phyloP scores from a whole-genome alignment of 2,113 vertebrate genomes.

The Pogona vitticeps region DNA sequence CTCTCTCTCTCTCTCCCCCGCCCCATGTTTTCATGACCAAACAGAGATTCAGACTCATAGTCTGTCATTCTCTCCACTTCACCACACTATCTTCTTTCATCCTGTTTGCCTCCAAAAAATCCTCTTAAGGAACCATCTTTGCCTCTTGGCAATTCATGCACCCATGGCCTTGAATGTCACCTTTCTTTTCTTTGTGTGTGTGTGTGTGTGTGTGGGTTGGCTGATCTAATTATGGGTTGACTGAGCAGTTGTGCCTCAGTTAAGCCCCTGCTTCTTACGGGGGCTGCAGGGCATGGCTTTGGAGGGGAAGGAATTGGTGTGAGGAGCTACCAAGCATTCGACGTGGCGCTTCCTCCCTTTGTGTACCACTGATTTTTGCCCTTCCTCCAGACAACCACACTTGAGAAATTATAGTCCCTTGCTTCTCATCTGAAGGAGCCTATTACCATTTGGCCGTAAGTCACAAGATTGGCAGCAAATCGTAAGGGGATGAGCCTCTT shows the following conservation, averaged over 20 bases:
- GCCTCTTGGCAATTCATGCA: no score
- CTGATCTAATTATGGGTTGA: neutral
- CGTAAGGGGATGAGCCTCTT: constrained; percentile 41
- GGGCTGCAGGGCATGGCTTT: neutral
- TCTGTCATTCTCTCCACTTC: no score
- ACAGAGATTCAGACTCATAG: no score
- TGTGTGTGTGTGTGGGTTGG: neutral
- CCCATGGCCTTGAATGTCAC: neutral
- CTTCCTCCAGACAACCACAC: constrained; percentile 14
- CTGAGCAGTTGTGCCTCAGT: neutral
- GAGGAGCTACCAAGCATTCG: constrained; percentile 21
- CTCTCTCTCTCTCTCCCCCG: no score
- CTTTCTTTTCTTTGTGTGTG: neutral
- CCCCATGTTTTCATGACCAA: no score
- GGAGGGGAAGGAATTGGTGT: constrained; percentile 1
- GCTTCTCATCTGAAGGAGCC: constrained; percentile 42
- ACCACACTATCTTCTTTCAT: no score
- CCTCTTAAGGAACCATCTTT: no score
- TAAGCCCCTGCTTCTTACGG: neutral
- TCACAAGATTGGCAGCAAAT: constrained; percentile 44
- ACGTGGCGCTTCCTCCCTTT: constrained; percentile 5
- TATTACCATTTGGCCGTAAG: constrained; percentile 21
- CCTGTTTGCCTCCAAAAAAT: no score
- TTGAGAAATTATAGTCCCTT: constrained; percentile 41
- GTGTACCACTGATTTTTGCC: constrained; percentile 18